Base-by-base conservation (phyloP, 2,797 vertebrate species). In the Gorsachius magnificus region DNA sequence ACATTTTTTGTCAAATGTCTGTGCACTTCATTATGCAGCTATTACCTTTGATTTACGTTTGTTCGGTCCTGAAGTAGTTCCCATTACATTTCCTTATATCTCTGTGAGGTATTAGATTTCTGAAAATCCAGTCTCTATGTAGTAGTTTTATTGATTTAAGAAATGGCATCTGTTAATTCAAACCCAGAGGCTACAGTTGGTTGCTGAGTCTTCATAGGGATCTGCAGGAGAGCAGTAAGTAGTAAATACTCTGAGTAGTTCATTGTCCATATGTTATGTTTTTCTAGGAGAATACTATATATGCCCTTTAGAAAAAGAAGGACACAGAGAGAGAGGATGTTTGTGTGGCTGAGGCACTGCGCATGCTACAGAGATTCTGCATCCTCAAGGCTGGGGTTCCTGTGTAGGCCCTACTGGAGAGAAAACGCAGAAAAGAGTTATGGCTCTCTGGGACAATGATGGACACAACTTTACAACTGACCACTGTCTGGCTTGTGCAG, bases 141-240 rank as follows among this genome's bases (percentile, higher is more conserved):
- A 83, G 77, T 29, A 66, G 35, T 36, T 66, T 70, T 89, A 90
- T 95, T 94, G 93, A 93, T 96, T 96, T 72, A 92, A 89, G 80
- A 79, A 92, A 92, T 61, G 51, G 38, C 63, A 84, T 82, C 63
- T 89, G 74, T 69, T 94, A 94, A 90, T 90, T 96, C 90, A 95
- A 93, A 87, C 51, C 77, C 81, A 92, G 86, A 87, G 51, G 83
- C 58, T 92, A 72, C 51, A 63, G 28, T 41, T 65, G 16, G 61
- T 31, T 92, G 50, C 41, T 72, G 24, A 76, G 63, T 68, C 74
- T 94, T 93, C 74, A 56, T 2, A 69, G 70, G 66, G 36, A 76
- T 31, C 41, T 84, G 46, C 33, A 75, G 51, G 54, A 89, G 43
- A 89, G 29, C 29, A 63, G 46, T 38, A 63, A 69, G 51, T 28